Base-by-base conservation (phyloP, 2,888 invertebrate genomes). In the Drosophila formosana region DNA sequence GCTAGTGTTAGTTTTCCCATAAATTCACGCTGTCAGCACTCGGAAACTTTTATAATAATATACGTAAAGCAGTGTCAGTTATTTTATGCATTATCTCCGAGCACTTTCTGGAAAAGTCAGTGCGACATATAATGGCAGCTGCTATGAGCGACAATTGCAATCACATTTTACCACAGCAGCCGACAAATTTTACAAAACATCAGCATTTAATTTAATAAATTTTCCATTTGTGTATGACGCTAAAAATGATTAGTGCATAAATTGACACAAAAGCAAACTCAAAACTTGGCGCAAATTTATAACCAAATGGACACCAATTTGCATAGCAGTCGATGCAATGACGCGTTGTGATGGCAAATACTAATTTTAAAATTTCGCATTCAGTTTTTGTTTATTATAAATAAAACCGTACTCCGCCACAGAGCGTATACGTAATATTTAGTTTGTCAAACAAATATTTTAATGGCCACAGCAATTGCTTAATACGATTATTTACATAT, bases 11-110 rank as follows among this genome's bases (percentile, higher is more conserved):
- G 56, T 57, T 57, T 30, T 26, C 11, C 41, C 28, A 63, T 56
- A 57, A 63, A 63, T 63, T 56, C 26, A 41, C n/a, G 32, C 25
- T 57, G 57, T 47, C 56, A 57, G 62, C 30, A 18, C 39, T 13
- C 34, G 46, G 37, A 56, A 55, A 46, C 45, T 34, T 56, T 25
- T 9, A 25, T 45, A 56, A 34, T 32, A 25, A 56, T 18, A 32
- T 41, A 55, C 30, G 6, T 28, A 13, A 37, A 13, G 52, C 6
- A 18, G 3, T 41, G 39, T 41, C 37, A 13, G 32, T 37, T 37
- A 37, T 37, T 37, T 4, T 3, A 4, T n/a, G 37, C 1, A 37
- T 37, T 9, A 2, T 34, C 25, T 8, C 3, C 4, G 1, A 49
- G 32, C 2, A n/a, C 51, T 51, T 1, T 37, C 13, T 25, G 9